Base-by-base conservation (phyloP, 2,888 invertebrate genomes). In the Zaprionus bogoriensis region DNA sequence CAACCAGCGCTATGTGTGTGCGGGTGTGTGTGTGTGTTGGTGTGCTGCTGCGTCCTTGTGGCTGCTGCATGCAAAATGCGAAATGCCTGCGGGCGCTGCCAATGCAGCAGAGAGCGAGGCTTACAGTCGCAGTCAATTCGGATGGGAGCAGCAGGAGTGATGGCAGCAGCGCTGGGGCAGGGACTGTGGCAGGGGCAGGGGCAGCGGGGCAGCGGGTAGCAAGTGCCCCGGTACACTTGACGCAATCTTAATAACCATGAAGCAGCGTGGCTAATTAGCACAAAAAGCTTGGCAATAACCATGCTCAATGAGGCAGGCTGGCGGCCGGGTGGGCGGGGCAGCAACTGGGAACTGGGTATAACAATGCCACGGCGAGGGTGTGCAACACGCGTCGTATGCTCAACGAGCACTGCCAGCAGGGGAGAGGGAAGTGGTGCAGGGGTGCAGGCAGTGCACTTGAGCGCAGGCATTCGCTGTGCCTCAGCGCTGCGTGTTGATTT, bases 181-280 rank as follows among this genome's bases (percentile, higher is more conserved):
- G 28, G 14, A 14, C 22, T n/a, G 25, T 4, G 17, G 47, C 3
- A 17, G 10, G 7, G 9, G 6, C 3, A 12, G 22, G 30, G 22
- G 20, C 1, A 25, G 6, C n/a, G 50, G 19, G 46, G 46, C 5
- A 32, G 17, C 27, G 46, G 30, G 38, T 44, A 72, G 71, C 75
- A 67, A 62, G 54, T 36, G 69, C 74, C 62, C 67, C 65, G 77
- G 84, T 66, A 77, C 88, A 89, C 88, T 89, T 89, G 87, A 88
- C 87, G 88, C 87, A 88, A 87, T 89, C 88, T 89, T 89, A 89
- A 89, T 89, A 89, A 89, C 88, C 89, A 88, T 89, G 88, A 89
- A 88, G 88, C 85, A 88, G 85, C 81, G 88, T 86, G 79, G 88
- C 89, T 89, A 89, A 89, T 89, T 89, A 89, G 88, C 89, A 89